Percentiles rank a stretch among this genome's conserved stretches.
These are phyloP conservation scores for Blera fallax DNA, from an alignment of 2,888 invertebrate genomes.

Conservation along the genomic window DNA sequence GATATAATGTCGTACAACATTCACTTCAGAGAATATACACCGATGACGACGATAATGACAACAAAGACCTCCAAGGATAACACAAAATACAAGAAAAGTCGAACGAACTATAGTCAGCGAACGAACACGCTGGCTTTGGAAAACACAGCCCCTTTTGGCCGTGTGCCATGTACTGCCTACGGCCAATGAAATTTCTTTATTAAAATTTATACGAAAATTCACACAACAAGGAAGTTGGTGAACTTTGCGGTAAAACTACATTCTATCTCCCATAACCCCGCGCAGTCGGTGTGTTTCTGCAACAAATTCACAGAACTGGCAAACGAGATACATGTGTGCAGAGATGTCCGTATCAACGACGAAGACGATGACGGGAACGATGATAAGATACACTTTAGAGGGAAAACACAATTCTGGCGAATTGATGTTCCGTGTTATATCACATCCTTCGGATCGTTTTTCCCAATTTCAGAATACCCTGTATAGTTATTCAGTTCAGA, in stretches of 20 bases:
- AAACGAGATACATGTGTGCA: slow-evolving; percentile 12
- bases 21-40: not conserved
- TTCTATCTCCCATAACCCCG: slow-evolving; percentile 17
- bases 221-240: slow-evolving; percentile 63
- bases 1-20: not conserved
- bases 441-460: slow-evolving; percentile 34
- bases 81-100: slow-evolving; percentile 56
- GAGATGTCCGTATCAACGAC: slow-evolving; percentile 25
- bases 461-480: slow-evolving; percentile 53
- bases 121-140: slow-evolving; percentile 26
- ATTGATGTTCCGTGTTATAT: slow-evolving; percentile 52
- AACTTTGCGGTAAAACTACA: slow-evolving; percentile 69
- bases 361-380: slow-evolving; percentile 43
- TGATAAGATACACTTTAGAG: slow-evolving; percentile 52
- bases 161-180: slow-evolving; percentile 76
- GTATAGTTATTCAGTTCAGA: slow-evolving; percentile 46
- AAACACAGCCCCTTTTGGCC: slow-evolving; percentile 75
- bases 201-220: slow-evolving; percentile 74
- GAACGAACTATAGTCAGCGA: slow-evolving; percentile 42
- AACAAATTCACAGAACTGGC: slow-evolving; percentile 25
- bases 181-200: slow-evolving; percentile 76
- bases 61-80: slow-evolving; percentile 33
- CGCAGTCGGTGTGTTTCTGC: not conserved
- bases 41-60: slow-evolving; percentile 23
- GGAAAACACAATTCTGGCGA: slow-evolving; percentile 12